Base-by-base conservation (phyloP, 2,888 invertebrate genomes). In the Mellilla xanthometata region DNA sequence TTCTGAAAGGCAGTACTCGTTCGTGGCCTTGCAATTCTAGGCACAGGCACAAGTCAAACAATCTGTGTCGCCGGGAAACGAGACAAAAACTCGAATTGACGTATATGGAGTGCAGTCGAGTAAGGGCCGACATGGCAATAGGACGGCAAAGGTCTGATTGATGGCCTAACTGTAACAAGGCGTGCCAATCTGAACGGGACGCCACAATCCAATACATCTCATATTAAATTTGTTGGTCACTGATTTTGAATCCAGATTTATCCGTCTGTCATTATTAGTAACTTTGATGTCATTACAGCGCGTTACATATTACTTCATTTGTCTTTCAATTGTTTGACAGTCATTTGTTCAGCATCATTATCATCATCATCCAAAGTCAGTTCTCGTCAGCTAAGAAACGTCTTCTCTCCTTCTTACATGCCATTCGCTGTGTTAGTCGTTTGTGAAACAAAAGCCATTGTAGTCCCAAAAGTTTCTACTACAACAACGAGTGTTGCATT, bases 21-120 rank as follows among this genome's bases (percentile, higher is more conserved):
- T 54, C 55, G 55, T 68, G 81, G 79, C 86, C 86, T 88, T 88
- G 86, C 63, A 56, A 60, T 70, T 69, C 76, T 71, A 60, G 62
- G 65, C 63, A 60, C 65, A 60, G 15, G 4, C 15, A n/a, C 62
- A 54, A 60, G 29, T 19, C 54, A 39, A 56, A 47, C 60, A 49
- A 82, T 75, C 77, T 83, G 70, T 83, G 83, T 72, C 83, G 73
- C 69, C 76, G 83, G 81, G 76, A 81, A 81, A 73, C 60, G 69
- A 62, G 39, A 76, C 68, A 88, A 88, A 88, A 88, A 88, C 72
- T 67, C 50, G 78, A 63, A 69, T 68, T 55, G 65, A 72, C 84
- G 54, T 81, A 81, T 78, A 87, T 70, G 84, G 86, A 59, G 66
- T 56, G 60, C 39, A 58, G 60, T 65, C 68, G 51, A 63, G 69